Percentiles rank a stretch among this genome's conserved stretches.
These are phyloP conservation scores for Cliona cf. orientalis DNA, from an alignment of 37 sponge, comb jelly and placozoan species.

Conservation along the genomic window DNA sequence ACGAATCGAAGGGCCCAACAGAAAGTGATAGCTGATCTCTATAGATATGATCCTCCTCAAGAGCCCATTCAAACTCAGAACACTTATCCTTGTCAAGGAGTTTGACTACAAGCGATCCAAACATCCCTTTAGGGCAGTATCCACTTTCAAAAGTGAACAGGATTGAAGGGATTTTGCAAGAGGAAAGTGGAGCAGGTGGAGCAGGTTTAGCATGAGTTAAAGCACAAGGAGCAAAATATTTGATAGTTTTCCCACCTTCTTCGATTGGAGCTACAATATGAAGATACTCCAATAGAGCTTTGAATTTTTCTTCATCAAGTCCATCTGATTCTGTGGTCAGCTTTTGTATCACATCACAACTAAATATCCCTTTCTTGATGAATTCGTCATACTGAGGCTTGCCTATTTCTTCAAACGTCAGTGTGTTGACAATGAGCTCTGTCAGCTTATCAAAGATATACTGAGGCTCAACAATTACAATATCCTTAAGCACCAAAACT, in stretches of 20 bases:
- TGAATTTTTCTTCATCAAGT: no score
- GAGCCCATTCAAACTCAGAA: background rate
- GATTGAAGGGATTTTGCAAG: background rate
- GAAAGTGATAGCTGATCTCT: slow-evolving; percentile 3
- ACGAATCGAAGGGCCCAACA: background rate
- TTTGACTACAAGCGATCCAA: background rate
- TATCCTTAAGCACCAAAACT: no score
- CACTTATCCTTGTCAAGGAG: background rate
- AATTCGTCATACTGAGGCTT: no score
- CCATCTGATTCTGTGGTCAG: no score
- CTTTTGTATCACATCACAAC: no score
- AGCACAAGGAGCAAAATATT: slow-evolving; percentile 9
- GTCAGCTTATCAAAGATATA: no score
- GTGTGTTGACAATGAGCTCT: no score
- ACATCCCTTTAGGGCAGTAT: slow-evolving; percentile 7
- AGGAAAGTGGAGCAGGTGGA: background rate
- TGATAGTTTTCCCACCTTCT: background rate
- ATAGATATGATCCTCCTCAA: background rate
- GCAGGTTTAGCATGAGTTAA: background rate
- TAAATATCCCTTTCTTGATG: no score
- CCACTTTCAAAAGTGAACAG: background rate
- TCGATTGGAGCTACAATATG: slow-evolving; percentile 9
- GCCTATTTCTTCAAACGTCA: no score
- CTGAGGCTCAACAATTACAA: no score
- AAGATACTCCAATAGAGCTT: slow-evolving; percentile 10